Evolutionary conservation across 2,888 invertebrate species (phyloP).

Genomic region (Tethea ocularis): DNA sequence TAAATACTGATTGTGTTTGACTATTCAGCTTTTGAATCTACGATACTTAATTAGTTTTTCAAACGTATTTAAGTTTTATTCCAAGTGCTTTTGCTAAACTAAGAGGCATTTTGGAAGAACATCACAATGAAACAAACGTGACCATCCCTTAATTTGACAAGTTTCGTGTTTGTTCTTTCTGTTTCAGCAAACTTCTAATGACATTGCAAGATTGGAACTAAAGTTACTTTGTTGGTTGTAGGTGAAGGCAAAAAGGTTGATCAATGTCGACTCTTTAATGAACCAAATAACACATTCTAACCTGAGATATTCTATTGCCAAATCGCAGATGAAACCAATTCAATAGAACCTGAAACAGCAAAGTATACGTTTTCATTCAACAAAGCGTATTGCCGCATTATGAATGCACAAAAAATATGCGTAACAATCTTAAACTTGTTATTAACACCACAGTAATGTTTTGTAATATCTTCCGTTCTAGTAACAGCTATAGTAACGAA

Average conservation of each 20-base stretch:
- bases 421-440: conserved; percentile 6
- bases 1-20: too few species aligned
- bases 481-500: neutral
- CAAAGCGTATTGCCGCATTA: conserved; percentile 2
- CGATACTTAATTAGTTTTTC: too few species aligned
- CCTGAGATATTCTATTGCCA: neutral
- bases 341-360: neutral
- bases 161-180: neutral
- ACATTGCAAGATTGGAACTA: neutral
- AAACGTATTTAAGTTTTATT: too few species aligned
- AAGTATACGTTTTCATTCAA: neutral
- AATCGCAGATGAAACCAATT: neutral
- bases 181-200: conserved; percentile 4
- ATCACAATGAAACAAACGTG: neutral
- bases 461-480: conserved; percentile 11
- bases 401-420: neutral
- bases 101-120: neutral
- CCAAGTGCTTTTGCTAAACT: too few species aligned
- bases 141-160: neutral
- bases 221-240: neutral
- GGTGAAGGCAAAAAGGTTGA: neutral
- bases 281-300: neutral
- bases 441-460: conserved; percentile 7
- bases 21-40: too few species aligned
- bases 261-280: neutral